These are phyloP conservation scores for Carcharodon carcharias DNA, from an alignment of 2,797 vertebrate genomes.

Conservation along the genomic window DNA sequence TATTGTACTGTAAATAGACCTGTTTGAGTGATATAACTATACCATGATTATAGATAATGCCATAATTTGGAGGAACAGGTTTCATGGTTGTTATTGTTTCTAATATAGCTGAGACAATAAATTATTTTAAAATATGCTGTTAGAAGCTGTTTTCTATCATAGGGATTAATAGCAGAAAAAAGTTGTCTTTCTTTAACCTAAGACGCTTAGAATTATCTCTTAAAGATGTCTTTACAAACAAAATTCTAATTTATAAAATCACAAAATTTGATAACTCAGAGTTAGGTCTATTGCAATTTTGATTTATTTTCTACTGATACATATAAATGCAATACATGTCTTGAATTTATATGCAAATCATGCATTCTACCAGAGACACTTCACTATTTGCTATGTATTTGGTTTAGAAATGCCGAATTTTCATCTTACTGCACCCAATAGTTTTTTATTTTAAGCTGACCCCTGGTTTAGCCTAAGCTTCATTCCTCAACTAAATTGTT, in stretches of 20 bases:
- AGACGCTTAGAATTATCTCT: background rate
- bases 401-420: background rate
- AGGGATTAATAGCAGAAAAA: background rate
- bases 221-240: no score
- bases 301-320: no score
- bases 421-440: background rate
- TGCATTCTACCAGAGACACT: background rate
- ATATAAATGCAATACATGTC: no score
- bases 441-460: background rate
- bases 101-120: background rate
- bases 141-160: background rate
- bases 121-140: background rate
- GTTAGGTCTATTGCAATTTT: no score
- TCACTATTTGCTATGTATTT: background rate
- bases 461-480: background rate
- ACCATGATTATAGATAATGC: no score
- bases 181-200: background rate
- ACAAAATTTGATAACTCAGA: no score
- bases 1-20: no score
- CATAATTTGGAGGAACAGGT: no score
- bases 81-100: no score
- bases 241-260: no score
- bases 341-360: background rate
- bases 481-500: background rate
- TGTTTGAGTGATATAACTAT: no score